Conservation (phyloP, 2,113 vertebrate species). For the Bubo scandiacus region DNA sequence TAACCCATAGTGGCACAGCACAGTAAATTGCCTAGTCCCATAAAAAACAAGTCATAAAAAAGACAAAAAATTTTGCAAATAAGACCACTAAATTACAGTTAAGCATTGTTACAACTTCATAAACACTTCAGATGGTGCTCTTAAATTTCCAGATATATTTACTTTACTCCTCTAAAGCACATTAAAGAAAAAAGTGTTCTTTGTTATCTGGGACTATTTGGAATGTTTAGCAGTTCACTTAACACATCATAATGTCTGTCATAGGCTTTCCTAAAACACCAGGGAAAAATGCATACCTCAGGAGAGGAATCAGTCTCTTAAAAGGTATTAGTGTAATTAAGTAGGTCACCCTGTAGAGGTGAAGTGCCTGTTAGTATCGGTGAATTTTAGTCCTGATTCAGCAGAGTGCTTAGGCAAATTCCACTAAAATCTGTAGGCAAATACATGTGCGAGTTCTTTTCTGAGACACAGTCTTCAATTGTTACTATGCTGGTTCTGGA, state of each 20-base stretch:
- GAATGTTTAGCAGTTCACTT: conserved; percentile 29
- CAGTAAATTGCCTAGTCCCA: not conserved
- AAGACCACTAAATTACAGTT: not conserved
- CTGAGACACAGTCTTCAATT: not conserved
- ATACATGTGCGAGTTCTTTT: not conserved
- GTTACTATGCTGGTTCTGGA: not conserved
- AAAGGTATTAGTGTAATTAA: conserved; percentile 26
- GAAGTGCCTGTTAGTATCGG: not conserved
- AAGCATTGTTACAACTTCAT: conserved; percentile 22
- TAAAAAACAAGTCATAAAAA: not conserved
- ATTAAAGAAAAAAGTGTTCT: conserved; percentile 39
- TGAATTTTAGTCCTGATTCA: not conserved
- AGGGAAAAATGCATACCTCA: conserved; percentile 22
- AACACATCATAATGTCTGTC: conserved; percentile 34
- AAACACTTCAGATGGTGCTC: conserved; percentile 31
- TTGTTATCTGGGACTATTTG: conserved; percentile 30
- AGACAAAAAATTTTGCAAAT: not conserved
- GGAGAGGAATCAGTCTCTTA: conserved; percentile 17
- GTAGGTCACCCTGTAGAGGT: not conserved
- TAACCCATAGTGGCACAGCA: not conserved
- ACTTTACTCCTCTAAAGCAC: conserved; percentile 12
- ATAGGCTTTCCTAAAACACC: conserved; percentile 10
- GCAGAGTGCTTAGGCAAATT: not conserved
- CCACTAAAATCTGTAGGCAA: not conserved
- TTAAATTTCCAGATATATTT: conserved; percentile 53